Conservation (phyloP, 2,888 invertebrate genomes). For the Drosophila bunnanda region DNA sequence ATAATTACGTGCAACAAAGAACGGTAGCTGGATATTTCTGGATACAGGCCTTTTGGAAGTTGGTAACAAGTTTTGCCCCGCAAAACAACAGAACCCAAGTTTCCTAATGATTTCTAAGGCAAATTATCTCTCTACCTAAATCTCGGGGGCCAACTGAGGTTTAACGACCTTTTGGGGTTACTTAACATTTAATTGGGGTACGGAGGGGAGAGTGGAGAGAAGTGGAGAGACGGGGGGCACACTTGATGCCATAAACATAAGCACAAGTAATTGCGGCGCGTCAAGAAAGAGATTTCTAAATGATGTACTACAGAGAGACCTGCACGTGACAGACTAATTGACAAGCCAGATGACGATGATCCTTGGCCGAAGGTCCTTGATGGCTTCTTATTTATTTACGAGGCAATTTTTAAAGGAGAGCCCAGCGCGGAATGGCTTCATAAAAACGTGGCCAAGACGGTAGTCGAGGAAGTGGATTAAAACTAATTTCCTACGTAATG, state of each 20-base stretch:
- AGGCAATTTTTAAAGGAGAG: conserved; percentile 62
- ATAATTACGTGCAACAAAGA: conserved; percentile 21
- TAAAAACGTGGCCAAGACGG: conserved; percentile 41
- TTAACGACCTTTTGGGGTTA: conserved; percentile 41
- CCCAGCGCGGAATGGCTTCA: conserved; percentile 36
- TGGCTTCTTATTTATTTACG: conserved; percentile 70
- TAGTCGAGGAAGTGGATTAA: conserved; percentile 69
- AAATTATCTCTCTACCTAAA: conserved; percentile 34
- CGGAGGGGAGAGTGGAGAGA: background rate
- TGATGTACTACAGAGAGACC: conserved; percentile 32
- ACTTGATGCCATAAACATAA: conserved; percentile 34
- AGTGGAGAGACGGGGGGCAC: background rate
- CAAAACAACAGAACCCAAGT: conserved; percentile 9
- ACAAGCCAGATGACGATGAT: conserved; percentile 22
- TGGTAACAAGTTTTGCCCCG: conserved; percentile 29
- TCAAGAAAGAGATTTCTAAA: conserved; percentile 54
- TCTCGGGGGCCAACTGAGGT: conserved; percentile 14
- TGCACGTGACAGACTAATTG: conserved; percentile 51
- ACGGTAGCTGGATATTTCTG: conserved; percentile 17
- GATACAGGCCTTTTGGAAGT: conserved; percentile 3
- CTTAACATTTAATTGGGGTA: conserved; percentile 42
- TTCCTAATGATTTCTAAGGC: conserved; percentile 30
- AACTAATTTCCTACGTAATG: conserved; percentile 75
- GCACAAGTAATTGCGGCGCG: conserved; percentile 27
- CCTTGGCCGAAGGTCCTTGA: conserved; percentile 22